Conservation (phyloP, 2,888 invertebrate species). For the Dendrolimus pini region DNA sequence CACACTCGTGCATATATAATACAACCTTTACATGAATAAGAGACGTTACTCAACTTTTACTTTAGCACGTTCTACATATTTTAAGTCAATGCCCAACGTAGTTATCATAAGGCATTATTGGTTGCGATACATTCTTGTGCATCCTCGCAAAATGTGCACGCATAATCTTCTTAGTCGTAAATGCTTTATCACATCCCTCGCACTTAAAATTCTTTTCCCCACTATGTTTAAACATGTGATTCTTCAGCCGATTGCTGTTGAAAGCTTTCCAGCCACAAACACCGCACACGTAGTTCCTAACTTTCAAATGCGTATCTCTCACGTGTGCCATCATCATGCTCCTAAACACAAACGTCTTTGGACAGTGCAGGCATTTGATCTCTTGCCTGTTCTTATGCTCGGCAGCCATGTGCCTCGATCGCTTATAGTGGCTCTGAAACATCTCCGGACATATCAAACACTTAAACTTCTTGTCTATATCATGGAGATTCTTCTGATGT, state of each 20-base stretch:
- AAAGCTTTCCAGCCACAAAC: conserved; percentile 64
- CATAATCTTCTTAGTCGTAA: conserved; percentile 65
- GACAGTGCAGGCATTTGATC: conserved; percentile 62
- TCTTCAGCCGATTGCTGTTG: conserved; percentile 66
- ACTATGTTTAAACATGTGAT: conserved; percentile 67
- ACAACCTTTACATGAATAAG: too few relatives aligned
- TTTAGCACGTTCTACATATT: too few relatives aligned
- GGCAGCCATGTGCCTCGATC: conserved; percentile 57
- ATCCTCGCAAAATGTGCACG: conserved; percentile 56
- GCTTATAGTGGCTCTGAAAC: conserved; percentile 58
- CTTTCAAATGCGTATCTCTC: conserved; percentile 57
- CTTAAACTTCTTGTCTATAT: conserved; percentile 65
- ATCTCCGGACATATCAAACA: conserved; percentile 61
- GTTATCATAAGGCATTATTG: conserved; percentile 34
- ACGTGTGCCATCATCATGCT: conserved; percentile 69
- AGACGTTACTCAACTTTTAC: too few relatives aligned
- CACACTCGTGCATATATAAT: too few relatives aligned
- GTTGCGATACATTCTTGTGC: conserved; percentile 36
- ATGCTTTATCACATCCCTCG: conserved; percentile 57
- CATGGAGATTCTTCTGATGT: conserved; percentile 61
- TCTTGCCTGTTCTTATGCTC: conserved; percentile 57
- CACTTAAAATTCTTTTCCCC: conserved; percentile 69
- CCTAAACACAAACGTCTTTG: conserved; percentile 60
- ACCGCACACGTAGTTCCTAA: conserved; percentile 52
- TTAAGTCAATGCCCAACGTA: conserved; percentile 26